Base-by-base conservation (phyloP, 2,888 invertebrate species). In the Diplolepis rosae region DNA sequence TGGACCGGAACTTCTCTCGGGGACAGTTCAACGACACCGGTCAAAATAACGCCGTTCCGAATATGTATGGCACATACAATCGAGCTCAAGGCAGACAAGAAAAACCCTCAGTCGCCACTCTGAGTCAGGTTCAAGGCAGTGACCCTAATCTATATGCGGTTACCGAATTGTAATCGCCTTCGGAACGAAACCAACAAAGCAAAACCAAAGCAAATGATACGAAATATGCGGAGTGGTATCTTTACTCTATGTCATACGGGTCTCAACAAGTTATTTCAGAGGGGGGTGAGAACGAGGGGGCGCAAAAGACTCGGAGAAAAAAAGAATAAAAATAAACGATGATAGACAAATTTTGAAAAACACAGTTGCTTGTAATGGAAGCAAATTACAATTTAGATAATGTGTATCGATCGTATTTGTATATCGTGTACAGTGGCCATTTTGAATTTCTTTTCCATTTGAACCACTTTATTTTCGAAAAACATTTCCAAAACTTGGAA, bases 111-210 rank as follows among this genome's bases (percentile, higher is more conserved):
- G 85, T 87, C 30, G 83, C 88, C 5, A 88, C 88, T 48, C 78
- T 88, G 18, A 85, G 87, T 69, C 88, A 88, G 77, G 88, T 88
- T 27, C 88, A 88, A 71, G 88, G 88, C 45, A 88, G 88, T 77
- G 88, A 89, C 82, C 88, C 89, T 5, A 89, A 93, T 86, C 87
- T 95, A 77, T 95, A 94, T 86, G 95, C 94, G 65, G 94, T 95
- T 78, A 94, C 95, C 69, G 94, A 92, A 85, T 90, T 93, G 90
- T 93, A 92, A 90, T 51, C 15, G 45, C 11, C 42, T 68, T 68
- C 28, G 65, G 66, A 70, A 65, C 48, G 32, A 67, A 69, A 66
- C 48, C 50, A 39, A 35, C 66, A 70, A 70, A 75, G 72, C 71
- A 75, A 73, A 70, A 77, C 75, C 77, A 76, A 76, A 76, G 71